A percentile compares a stretch with the other conserved stretches of the same genome.
Conservation (phyloP, 2,797 vertebrate species). For the Mallotus villosus region DNA sequence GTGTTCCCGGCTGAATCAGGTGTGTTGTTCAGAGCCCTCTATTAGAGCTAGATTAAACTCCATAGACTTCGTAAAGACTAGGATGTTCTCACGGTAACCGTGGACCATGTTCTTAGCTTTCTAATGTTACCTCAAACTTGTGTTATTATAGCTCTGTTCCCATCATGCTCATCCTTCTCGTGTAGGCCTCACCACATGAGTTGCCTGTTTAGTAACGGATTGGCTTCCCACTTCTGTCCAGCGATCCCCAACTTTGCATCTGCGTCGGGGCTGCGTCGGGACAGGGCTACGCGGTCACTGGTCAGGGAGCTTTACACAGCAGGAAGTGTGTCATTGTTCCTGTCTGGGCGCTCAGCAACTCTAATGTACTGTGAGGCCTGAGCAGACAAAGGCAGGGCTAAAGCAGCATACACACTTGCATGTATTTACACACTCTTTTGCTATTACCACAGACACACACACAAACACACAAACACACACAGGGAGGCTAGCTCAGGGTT, state of each 20-base stretch:
- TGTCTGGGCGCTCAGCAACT: slow-evolving; percentile 14
- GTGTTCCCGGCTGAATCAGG: no score
- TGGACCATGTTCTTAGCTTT: no score
- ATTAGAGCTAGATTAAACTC: no score
- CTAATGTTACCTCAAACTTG: no score
- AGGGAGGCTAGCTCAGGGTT: background rate
- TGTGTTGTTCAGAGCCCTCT: no score
- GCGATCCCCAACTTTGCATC: no score
- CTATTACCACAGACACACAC: background rate
- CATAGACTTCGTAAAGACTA: no score
- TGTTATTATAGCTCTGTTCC: background rate
- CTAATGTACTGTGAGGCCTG: slow-evolving; percentile 6
- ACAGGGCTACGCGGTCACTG: no score
- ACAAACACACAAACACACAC: background rate
- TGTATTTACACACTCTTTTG: background rate
- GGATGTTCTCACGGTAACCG: no score
- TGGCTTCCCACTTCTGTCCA: no score
- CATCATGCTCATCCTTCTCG: background rate
- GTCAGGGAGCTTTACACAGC: slow-evolving; percentile 14
- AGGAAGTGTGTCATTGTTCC: slow-evolving; percentile 27
- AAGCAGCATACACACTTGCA: slow-evolving; percentile 4
- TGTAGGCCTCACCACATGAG: background rate
- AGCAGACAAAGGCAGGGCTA: slow-evolving; percentile 9
- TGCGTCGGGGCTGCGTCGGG: no score
- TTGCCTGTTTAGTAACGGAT: background rate